phyloP scores from a whole-genome alignment of 2,113 vertebrate species.

The Malaclemys terrapin region DNA sequence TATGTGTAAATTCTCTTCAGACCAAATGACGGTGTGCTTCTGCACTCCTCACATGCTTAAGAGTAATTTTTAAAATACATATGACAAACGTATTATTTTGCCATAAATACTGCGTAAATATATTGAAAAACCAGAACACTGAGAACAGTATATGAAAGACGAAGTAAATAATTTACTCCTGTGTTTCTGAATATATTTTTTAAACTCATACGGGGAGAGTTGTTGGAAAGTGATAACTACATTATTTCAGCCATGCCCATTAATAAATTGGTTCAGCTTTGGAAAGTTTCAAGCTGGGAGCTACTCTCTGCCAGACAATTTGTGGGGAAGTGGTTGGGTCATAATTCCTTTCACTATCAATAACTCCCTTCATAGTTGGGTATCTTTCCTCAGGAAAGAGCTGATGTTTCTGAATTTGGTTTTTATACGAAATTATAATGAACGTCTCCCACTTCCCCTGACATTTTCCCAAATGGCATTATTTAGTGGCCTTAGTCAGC shows the following conservation, averaged over 20 bases:
- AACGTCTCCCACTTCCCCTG: neutral
- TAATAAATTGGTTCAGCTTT: neutral
- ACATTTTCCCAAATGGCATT: neutral
- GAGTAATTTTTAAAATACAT: conserved; percentile 63
- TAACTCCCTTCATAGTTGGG: neutral
- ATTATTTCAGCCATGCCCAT: neutral
- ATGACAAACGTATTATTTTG: conserved; percentile 67
- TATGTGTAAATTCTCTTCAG: conserved; percentile 61
- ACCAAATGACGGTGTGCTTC: conserved; percentile 61
- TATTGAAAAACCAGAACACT: conserved; percentile 38
- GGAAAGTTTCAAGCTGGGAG: neutral
- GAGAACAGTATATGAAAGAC: neutral
- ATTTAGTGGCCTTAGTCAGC: neutral
- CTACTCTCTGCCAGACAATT: neutral
- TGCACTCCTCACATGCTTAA: conserved; percentile 67
- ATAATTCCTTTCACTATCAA: neutral
- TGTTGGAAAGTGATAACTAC: neutral
- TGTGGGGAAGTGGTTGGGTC: neutral
- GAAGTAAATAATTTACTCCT: neutral
- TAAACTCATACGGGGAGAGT: neutral
- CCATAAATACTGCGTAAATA: conserved; percentile 59
- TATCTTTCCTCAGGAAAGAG: neutral
- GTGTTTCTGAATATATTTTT: neutral
- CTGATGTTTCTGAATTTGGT: neutral
- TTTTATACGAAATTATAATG: neutral